Evolutionary conservation across 2,797 vertebrate species (phyloP).

Genomic region (Tolypeutes matacus): DNA sequence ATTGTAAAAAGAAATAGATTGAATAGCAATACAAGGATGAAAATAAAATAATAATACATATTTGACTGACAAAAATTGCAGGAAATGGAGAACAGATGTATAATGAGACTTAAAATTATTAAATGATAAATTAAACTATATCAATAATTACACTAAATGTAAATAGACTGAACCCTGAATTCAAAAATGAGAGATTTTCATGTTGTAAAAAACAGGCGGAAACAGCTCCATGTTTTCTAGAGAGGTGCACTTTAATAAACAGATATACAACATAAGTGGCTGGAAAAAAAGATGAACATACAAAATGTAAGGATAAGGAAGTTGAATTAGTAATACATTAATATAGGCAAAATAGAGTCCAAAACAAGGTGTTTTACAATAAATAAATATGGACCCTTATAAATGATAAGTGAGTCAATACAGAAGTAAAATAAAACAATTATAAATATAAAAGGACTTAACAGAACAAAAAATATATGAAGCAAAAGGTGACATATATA

Average conservation of each 20-base stretch:
- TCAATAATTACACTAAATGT: not conserved
- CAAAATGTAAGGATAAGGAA: not conserved
- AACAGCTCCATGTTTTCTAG: not conserved
- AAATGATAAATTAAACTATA: not conserved
- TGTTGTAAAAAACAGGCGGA: not conserved
- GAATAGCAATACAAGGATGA: not conserved
- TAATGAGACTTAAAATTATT: not conserved
- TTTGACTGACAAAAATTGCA: not conserved
- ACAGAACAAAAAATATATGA: not conserved
- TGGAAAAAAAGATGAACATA: not conserved
- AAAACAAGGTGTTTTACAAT: not conserved
- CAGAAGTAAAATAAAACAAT: not conserved
- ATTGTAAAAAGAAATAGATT: not conserved
- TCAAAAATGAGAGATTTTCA: not conserved
- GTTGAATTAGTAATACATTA: not conserved
- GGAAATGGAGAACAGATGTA: not conserved
- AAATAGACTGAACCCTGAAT: not conserved
- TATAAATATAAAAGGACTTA: not conserved
- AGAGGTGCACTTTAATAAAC: not conserved
- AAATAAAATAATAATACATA: not conserved
- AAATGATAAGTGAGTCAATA: not conserved
- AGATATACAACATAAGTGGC: not conserved
- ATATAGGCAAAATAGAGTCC: not conserved
- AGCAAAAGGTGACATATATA: not conserved
- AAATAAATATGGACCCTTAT: not conserved